phyloP scores from a whole-genome alignment of 2,113 vertebrate genomes.

The Bubo bubo region DNA sequence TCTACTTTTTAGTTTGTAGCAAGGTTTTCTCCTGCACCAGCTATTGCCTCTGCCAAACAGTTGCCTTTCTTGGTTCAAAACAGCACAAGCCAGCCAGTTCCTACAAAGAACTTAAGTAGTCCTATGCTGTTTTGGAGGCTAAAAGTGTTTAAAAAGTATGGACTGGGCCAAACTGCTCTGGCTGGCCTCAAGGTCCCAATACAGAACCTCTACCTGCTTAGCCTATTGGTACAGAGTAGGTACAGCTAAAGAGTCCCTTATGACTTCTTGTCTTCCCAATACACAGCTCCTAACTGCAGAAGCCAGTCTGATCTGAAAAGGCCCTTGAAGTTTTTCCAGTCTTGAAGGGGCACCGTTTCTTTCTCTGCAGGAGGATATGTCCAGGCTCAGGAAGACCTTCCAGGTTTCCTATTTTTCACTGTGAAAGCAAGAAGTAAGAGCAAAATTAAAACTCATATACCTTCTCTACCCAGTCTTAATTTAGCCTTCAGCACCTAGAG shows the following conservation, averaged over 20 bases:
- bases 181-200: not conserved
- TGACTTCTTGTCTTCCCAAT: not conserved
- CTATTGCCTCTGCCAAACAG: not conserved
- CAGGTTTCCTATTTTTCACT: not conserved
- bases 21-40: not conserved
- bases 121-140: not conserved
- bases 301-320: not conserved
- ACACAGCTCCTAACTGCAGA: not conserved
- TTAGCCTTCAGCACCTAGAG: not conserved
- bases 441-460: not conserved
- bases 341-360: not conserved
- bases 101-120: not conserved
- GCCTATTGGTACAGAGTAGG: rapidly evolving
- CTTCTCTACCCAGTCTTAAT: not conserved
- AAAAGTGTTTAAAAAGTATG: not conserved
- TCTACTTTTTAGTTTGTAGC: not conserved
- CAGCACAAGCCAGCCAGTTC: not conserved
- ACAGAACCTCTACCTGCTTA: not conserved
- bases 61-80: not conserved
- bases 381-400: not conserved
- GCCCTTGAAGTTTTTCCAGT: not conserved
- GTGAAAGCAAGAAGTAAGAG: not conserved
- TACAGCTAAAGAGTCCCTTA: not conserved
- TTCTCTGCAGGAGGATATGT: not conserved
- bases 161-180: not conserved